Percentiles rank a stretch among this genome's conserved stretches.
phyloP scores from a whole-genome alignment of 2,797 vertebrate genomes.

The Sebastes hubbsi region DNA sequence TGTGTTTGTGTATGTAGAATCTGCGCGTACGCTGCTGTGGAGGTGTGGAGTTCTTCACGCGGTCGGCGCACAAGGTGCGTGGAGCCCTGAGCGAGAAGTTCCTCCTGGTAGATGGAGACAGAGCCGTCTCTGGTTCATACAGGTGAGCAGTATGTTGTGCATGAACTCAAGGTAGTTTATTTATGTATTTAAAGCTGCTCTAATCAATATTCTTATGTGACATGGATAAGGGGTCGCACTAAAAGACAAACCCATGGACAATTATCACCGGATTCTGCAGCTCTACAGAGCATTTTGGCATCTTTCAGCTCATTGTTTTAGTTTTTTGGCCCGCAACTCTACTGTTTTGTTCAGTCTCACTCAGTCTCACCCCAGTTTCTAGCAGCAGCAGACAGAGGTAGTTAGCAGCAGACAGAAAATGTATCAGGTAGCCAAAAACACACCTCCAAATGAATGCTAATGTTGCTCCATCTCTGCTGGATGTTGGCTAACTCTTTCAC shows the following conservation, averaged over 20 bases:
- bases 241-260: neutral
- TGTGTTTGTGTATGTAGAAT: conserved; percentile 80
- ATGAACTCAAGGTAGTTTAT: neutral
- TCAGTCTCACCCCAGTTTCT: neutral
- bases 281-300: neutral
- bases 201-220: neutral
- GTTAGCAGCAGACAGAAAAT: neutral
- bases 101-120: conserved; percentile 95
- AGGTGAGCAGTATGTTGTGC: conserved; percentile 57
- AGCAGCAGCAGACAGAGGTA: neutral
- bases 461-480: neutral
- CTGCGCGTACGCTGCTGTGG: conserved; percentile 90
- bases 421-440: neutral
- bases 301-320: neutral
- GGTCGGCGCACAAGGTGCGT: conserved; percentile 88
- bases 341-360: neutral
- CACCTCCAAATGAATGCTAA: neutral
- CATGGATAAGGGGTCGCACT: too few relatives aligned
- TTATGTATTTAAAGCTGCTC: neutral
- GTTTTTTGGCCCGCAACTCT: neutral
- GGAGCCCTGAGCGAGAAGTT: conserved; percentile 93
- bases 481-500: neutral
- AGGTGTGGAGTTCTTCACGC: conserved; percentile 92
- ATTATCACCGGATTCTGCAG: neutral
- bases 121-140: conserved; percentile 91